These are phyloP conservation scores for Pseudorhiza aurosa DNA, from an alignment of 30 jellyfish, hydroid and myxozoan species.

Conservation along the genomic window DNA sequence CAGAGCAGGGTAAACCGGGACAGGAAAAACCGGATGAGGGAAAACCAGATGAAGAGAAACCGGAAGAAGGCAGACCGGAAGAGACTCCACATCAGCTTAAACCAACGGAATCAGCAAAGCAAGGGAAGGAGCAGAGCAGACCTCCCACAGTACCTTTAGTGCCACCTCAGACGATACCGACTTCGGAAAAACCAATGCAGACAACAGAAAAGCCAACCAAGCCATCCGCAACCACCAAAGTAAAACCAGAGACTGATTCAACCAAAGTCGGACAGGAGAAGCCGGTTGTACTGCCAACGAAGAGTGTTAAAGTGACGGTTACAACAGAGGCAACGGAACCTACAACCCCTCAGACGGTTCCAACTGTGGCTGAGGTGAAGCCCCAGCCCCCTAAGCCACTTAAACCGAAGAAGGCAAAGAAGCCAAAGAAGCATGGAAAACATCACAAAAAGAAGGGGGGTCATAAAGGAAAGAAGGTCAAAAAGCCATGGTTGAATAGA, in stretches of 20 bases:
- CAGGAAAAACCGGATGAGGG: no score
- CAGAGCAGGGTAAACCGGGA: no score
- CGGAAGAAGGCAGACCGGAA: no score
- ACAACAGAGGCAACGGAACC: conserved; percentile 13
- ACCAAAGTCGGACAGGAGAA: conserved; percentile 21
- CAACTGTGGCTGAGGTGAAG: conserved; percentile 5
- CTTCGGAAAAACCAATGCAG: not conserved
- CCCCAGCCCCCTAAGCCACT: not conserved
- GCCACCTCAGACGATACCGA: not conserved
- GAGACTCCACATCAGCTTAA: not conserved
- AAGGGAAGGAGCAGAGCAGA: not conserved
- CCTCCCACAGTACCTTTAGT: not conserved
- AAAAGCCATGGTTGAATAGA: conserved; percentile 60
- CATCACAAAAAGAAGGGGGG: conserved; percentile 25
- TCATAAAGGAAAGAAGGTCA: conserved; percentile 1
- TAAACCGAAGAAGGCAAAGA: conserved; percentile 9
- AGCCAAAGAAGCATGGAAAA: conserved; percentile 34
- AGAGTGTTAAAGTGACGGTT: not conserved
- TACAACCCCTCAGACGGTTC: not conserved
- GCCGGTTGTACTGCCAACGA: conserved; percentile 27
- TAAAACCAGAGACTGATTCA: conserved; percentile 6
- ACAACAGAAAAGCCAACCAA: conserved; percentile 15
- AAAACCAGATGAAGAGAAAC: no score
- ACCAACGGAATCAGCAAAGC: conserved; percentile 9
- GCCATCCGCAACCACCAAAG: not conserved